A percentile compares a stretch with the other conserved stretches of the same genome.
Evolutionary conservation across 2,888 invertebrate genomes (phyloP).

Genomic region (Endomychus coccineus): DNA sequence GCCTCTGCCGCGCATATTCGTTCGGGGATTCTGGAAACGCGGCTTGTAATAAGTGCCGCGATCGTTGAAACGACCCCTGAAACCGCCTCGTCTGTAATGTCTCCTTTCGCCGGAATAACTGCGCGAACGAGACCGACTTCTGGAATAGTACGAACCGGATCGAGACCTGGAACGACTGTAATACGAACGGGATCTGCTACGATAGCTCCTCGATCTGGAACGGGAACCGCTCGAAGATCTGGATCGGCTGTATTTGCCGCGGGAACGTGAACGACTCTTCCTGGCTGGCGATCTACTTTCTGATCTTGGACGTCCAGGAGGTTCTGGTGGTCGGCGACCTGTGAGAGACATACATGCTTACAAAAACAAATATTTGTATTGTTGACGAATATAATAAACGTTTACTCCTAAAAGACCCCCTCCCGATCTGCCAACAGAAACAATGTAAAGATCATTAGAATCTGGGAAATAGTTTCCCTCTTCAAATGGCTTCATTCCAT

Average conservation of each 20-base stretch:
- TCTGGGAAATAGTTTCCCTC: too few species aligned
- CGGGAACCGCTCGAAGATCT: constrained; percentile 45
- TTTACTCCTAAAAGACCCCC: too few species aligned
- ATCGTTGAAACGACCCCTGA: constrained; percentile 50
- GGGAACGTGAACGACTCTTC: constrained; percentile 59
- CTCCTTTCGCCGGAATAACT: constrained; percentile 51
- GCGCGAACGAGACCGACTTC: constrained; percentile 52
- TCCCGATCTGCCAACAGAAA: too few species aligned
- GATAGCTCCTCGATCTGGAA: constrained; percentile 44
- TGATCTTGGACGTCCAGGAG: constrained; percentile 44
- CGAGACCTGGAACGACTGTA: constrained; percentile 48
- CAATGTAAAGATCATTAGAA: too few species aligned
- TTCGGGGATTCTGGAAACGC: constrained; percentile 59
- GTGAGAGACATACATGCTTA: too few species aligned
- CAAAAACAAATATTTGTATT: too few species aligned
- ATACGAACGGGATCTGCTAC: constrained; percentile 54
- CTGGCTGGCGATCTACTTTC: constrained; percentile 55
- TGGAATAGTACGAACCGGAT: constrained; percentile 49
- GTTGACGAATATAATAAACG: too few species aligned
- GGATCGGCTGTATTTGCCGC: constrained; percentile 44
- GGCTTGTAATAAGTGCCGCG: constrained; percentile 75
- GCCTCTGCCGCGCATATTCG: constrained; percentile 45
- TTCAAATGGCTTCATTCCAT: too few species aligned
- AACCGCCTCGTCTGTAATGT: constrained; percentile 45
- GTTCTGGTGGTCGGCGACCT: constrained; percentile 42